Conservation (phyloP, 2,888 invertebrate genomes). For the Hemaris fuciformis region DNA sequence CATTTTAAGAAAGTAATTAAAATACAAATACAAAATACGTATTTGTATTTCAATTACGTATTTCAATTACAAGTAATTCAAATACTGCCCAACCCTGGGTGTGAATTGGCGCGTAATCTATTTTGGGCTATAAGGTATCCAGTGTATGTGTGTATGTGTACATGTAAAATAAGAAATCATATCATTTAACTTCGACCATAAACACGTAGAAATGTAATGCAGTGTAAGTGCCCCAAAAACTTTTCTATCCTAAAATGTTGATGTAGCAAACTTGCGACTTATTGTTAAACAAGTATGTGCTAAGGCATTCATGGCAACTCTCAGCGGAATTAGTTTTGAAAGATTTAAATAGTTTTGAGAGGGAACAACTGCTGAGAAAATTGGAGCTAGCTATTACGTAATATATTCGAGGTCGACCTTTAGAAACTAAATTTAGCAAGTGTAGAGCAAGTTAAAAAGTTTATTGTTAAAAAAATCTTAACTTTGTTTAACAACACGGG, state of each 20-base stretch:
- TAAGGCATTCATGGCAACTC: conserved; percentile 4
- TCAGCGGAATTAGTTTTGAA: conserved; percentile 5
- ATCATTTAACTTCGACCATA: too few relatives aligned
- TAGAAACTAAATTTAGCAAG: not conserved
- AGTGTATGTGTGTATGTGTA: too few relatives aligned
- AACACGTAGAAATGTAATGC: not conserved
- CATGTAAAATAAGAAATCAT: not conserved
- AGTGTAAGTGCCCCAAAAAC: not conserved
- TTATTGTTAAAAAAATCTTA: not conserved
- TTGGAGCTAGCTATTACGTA: not conserved
- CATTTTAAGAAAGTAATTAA: too few relatives aligned
- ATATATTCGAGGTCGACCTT: not conserved
- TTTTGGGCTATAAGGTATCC: too few relatives aligned
- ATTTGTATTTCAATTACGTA: too few relatives aligned
- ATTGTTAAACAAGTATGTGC: conserved; percentile 9
- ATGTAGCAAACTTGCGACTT: conserved; percentile 1
- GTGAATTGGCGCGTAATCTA: too few relatives aligned
- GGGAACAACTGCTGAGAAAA: conserved; percentile 1
- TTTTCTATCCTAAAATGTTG: not conserved
- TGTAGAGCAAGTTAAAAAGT: not conserved
- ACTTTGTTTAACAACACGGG: not conserved
- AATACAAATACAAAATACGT: too few relatives aligned
- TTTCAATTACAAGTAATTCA: too few relatives aligned
- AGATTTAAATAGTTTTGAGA: conserved; percentile 9
- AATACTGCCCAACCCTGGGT: too few relatives aligned